phyloP scores from a whole-genome alignment of 2,797 vertebrate species.

The Erethizon dorsatum region DNA sequence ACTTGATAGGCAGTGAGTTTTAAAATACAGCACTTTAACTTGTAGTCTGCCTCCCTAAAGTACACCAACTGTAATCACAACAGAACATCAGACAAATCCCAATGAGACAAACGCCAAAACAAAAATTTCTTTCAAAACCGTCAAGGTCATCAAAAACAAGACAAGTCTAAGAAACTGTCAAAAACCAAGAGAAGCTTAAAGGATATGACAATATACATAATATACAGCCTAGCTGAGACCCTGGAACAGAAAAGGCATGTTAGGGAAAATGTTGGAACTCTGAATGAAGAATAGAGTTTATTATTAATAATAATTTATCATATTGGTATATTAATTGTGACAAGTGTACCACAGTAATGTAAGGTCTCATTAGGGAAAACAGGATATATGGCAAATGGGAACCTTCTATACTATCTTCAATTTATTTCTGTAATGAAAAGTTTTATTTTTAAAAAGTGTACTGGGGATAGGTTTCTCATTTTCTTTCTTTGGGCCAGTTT shows the following conservation, averaged over 20 bases:
- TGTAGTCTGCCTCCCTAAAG: not conserved
- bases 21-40: not conserved
- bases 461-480: not conserved
- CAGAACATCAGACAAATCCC: not conserved
- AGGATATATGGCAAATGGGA: not conserved
- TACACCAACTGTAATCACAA: not conserved
- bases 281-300: not conserved
- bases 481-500: not conserved
- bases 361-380: not conserved
- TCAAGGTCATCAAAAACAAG: not conserved
- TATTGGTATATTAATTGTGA: not conserved
- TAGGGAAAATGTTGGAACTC: not conserved
- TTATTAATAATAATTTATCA: not conserved
- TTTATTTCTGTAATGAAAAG: not conserved
- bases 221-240: not conserved
- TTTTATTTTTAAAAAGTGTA: not conserved
- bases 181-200: not conserved
- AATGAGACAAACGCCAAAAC: not conserved
- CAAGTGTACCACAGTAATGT: not conserved
- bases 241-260: not conserved
- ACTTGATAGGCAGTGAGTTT: not conserved
- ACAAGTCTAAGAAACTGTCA: not conserved
- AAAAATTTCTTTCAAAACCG: not conserved
- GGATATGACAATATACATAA: not conserved
- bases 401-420: not conserved